Evolutionary conservation across 64 coral and sea anemone species (phyloP), one percentile per base, ranked within the genome.

Genomic region (Hydrozoanthus tunicans): DNA sequence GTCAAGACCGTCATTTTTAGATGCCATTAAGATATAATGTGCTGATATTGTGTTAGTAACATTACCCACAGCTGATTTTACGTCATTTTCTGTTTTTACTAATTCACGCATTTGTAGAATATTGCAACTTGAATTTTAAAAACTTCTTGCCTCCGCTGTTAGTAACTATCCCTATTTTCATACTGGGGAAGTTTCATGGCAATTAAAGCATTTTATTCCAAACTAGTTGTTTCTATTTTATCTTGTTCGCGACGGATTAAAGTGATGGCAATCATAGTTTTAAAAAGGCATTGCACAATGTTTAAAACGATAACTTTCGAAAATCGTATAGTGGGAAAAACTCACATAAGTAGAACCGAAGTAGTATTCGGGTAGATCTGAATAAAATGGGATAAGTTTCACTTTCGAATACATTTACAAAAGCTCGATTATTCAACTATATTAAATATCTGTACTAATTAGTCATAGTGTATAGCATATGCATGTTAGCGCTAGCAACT

Each of bases 1-100:
- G 15, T 7, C 70, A 32, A 32, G 53, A 72, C 8, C 53, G 43
- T 56, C 7, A 70, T 2, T 32, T 25, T 80, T 7, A 86, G 58
- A 86, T 86, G 6, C 23, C 83, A 73, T 86, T 86, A 59, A 86
- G 83, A 86, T 86, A 13, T 73, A 59, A 60, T 25, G 23, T 56
- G 12, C 23, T 75, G 84, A 88, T 88, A 88, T 88, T 88, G 84
- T 73, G 82, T 24, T 7, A 73, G 55, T 58, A 60, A 26, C 54
- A 86, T 14, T 51, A 24, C 4, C n/a, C 2, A 59, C 56, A 17
- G n/a, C 56, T 57, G 56, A 58, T 5, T 24, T 62, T 26, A 60
- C 13, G 60, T 51, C 9, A 32, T 64, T 8, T 43, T 43, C 32
- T 43, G 32, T 43, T 43, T 43, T 43, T 43, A 43, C 32, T 43